Evolutionary conservation across 2,888 invertebrate species (phyloP), one percentile per base, ranked within the genome.

Genomic region (Cataglyphis livida): DNA sequence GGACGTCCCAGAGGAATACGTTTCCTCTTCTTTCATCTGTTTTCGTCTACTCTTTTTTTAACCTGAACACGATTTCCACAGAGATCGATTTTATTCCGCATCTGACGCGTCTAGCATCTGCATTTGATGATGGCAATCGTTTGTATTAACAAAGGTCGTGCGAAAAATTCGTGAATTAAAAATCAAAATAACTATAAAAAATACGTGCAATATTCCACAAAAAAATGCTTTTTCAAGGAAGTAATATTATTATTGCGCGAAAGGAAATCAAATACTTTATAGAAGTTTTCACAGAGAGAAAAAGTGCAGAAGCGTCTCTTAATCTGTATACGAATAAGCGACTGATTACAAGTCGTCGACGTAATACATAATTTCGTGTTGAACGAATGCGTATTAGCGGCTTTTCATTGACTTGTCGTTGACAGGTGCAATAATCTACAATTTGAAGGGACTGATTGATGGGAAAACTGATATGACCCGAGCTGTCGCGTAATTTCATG

Each of bases 401-500:
- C 32, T 54, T 59, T 41, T 28, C 21, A 7, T 28, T 28, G 28
- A 28, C 28, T 28, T 76, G 68, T 48, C 51, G 78, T 74, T 81
- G 79, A 79, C 79, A 84, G 79, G 44, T 35, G 54, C 71, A 74
- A 82, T 66, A 44, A 71, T 71, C 76, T 85, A 70, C 78, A 79
- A 83, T 82, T 88, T 70, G 73, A 65, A 85, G 57, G 81, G 78
- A 57, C 81, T 87, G 91, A 91, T 91, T 86, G 89, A 91, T 90
- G 88, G 89, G 85, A 88, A 89, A 90, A 87, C 85, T 74, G 86
- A 88, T 83, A 75, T 71, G 78, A 78, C 57, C 44, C 68, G 79
- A 75, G 73, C 79, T 71, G 84, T 88, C 83, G 73, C 83, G 88
- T 91, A 90, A 88, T 91, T 91, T 89, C 75, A 84, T 87, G 84